Percentiles rank a stretch among this genome's conserved stretches.
These are phyloP conservation scores for Tyrannus savana DNA, from an alignment of 2,113 vertebrate genomes.

Conservation along the genomic window DNA sequence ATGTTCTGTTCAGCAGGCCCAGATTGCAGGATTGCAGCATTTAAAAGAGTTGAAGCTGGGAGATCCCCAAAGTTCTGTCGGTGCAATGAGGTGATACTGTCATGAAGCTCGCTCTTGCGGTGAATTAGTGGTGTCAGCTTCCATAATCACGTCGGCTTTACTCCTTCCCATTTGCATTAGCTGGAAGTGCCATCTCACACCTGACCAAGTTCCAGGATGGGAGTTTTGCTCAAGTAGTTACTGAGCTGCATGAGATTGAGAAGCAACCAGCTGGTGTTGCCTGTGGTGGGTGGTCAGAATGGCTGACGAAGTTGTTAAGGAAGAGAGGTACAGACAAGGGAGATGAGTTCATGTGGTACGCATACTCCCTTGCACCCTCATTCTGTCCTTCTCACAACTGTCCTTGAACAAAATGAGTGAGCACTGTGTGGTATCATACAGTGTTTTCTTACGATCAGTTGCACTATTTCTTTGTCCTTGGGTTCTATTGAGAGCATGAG, in stretches of 20 bases:
- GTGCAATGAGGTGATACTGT: rapidly evolving
- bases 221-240: not conserved
- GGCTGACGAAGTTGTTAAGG: not conserved
- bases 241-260: not conserved
- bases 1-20: not conserved
- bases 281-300: not conserved
- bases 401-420: not conserved
- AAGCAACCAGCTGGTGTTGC: not conserved
- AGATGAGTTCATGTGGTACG: not conserved
- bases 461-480: not conserved
- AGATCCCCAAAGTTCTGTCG: not conserved
- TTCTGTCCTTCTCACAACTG: not conserved
- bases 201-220: not conserved
- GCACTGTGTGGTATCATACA: not conserved
- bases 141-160: not conserved
- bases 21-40: not conserved
- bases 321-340: not conserved
- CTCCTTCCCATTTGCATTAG: not conserved
- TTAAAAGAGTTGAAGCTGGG: not conserved
- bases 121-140: not conserved
- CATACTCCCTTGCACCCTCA: not conserved
- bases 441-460: not conserved
- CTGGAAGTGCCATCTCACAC: not conserved
- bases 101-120: not conserved
- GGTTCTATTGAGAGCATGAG: not conserved